A percentile compares a stretch with the other conserved stretches of the same genome.
These are phyloP conservation scores for Haliclona indistincta DNA, from an alignment of 37 sponge, comb jelly and placozoan genomes.

Conservation along the genomic window DNA sequence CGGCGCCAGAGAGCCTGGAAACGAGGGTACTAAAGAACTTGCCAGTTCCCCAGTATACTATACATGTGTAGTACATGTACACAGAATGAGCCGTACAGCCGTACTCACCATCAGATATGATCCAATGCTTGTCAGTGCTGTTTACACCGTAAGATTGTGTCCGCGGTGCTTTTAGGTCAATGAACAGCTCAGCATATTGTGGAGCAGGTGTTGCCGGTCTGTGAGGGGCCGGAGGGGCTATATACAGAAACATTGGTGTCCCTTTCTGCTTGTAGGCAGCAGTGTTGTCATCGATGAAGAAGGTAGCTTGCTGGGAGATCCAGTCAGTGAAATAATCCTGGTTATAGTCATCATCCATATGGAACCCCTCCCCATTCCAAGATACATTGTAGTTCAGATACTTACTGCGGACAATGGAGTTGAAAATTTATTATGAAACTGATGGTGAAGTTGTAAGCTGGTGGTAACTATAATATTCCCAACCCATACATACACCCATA, in stretches of 20 bases:
- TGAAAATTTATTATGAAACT: too few species aligned
- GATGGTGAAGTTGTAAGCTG: too few species aligned
- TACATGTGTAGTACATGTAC: conserved; percentile 25
- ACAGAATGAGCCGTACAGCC: not conserved
- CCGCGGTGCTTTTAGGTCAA: conserved; percentile 58
- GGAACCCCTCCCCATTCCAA: conserved; percentile 69
- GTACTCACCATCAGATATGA: conserved; percentile 66
- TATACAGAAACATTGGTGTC: conserved; percentile 77
- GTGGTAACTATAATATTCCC: too few species aligned
- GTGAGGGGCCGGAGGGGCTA: conserved; percentile 85
- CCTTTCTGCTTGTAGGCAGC: not conserved
- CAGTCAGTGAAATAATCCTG: conserved; percentile 87
- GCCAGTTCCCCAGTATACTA: too few species aligned
- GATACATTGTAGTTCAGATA: conserved; percentile 72
- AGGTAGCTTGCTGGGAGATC: conserved; percentile 58
- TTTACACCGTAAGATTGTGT: conserved; percentile 61
- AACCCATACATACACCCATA: too few species aligned
- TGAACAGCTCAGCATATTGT: conserved; percentile 66
- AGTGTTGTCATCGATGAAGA: conserved; percentile 64
- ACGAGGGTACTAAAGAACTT: too few species aligned
- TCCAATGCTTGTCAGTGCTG: conserved; percentile 80
- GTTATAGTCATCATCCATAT: conserved; percentile 69
- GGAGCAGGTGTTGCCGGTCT: conserved; percentile 84
- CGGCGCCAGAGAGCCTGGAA: too few species aligned
- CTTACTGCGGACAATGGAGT: conserved; percentile 48